Evolutionary conservation across 2,113 vertebrate genomes (phyloP).

Genomic region (Carlito syrichta): DNA sequence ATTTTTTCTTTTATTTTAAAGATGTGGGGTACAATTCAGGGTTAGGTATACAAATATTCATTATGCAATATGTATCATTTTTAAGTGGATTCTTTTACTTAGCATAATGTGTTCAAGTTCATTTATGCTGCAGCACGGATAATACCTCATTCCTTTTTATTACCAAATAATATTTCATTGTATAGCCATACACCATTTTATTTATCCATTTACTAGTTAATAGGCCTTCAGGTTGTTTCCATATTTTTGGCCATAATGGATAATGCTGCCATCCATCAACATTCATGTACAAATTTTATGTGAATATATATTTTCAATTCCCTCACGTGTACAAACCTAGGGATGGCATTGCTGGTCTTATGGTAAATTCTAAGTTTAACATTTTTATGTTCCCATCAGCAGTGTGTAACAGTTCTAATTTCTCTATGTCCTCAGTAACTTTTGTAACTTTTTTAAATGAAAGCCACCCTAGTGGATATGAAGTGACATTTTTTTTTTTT

Average conservation of each 20-base stretch:
- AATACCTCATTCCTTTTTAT: background rate
- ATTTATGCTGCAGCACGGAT: background rate
- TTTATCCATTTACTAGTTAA: background rate
- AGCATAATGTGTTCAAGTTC: background rate
- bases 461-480: background rate
- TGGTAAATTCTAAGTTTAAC: background rate
- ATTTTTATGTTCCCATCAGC: background rate
- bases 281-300: background rate
- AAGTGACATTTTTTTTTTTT: no score
- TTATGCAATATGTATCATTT: background rate
- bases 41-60: no score
- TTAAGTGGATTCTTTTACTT: background rate
- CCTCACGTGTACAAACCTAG: background rate
- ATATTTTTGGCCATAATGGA: background rate
- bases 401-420: background rate
- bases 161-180: background rate
- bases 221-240: background rate
- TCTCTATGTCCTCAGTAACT: background rate
- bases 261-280: background rate
- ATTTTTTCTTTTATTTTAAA: no score
- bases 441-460: background rate
- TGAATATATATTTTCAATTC: background rate
- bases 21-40: no score
- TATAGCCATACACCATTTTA: background rate
- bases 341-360: background rate